Conservation (phyloP, 1,140 invertebrate genomes). For the Laupala kohalensis region DNA sequence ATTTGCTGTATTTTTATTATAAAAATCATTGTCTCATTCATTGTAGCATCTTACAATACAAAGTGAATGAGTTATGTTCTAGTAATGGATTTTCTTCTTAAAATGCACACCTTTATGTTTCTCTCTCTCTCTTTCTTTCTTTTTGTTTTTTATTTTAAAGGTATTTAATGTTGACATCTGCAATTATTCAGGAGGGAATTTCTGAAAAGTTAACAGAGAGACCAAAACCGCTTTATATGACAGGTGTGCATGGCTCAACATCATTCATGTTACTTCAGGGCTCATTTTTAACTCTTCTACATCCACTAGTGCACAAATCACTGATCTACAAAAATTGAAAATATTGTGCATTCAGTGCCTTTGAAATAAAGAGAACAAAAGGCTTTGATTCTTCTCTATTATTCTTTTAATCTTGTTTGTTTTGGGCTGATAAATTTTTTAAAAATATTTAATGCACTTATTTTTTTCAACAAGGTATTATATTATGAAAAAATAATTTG, state of each 20-base stretch:
- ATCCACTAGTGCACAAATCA: neutral
- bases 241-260: neutral
- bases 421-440: neutral
- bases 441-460: neutral
- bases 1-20: conserved; percentile 15
- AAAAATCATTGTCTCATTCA: conserved; percentile 2
- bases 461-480: neutral
- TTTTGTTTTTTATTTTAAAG: too few relatives aligned
- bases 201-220: too few relatives aligned
- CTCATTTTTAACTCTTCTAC: neutral
- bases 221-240: neutral
- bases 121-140: too few relatives aligned
- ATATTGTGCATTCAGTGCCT: conserved; percentile 9
- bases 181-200: too few relatives aligned
- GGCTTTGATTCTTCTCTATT: neutral
- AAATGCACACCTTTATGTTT: neutral
- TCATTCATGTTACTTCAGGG: neutral
- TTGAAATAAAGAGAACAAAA: neutral
- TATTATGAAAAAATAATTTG: neutral
- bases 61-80: neutral
- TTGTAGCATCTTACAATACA: neutral
- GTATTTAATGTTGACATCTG: too few relatives aligned
- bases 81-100: neutral
- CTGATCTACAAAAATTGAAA: neutral
- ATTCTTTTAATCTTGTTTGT: neutral